A percentile compares a stretch with the other conserved stretches of the same genome.
These are phyloP conservation scores for Addax nasomaculatus DNA, from an alignment of 2,113 vertebrate species.

Conservation along the genomic window DNA sequence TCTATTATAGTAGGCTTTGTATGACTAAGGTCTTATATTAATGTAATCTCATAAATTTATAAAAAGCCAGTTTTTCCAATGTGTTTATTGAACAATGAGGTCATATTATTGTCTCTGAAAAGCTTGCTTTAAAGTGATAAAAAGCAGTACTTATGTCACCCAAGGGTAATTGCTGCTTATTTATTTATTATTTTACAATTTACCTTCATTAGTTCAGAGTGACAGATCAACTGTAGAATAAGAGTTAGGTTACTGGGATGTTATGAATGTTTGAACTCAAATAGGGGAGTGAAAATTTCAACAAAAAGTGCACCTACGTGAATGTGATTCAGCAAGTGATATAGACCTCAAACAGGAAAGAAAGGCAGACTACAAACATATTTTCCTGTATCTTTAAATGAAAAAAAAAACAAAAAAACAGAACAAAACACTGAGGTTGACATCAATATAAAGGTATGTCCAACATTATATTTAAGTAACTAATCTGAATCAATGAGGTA, in stretches of 20 bases:
- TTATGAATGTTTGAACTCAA: constrained; percentile 33
- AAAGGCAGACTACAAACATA: background rate
- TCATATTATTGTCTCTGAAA: constrained; percentile 18
- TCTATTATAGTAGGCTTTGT: constrained; percentile 22
- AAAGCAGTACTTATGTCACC: background rate
- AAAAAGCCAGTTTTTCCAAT: constrained; percentile 55
- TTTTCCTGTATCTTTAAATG: background rate
- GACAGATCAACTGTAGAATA: background rate
- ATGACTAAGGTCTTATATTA: constrained; percentile 26
- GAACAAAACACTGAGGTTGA: background rate
- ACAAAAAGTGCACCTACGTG: background rate
- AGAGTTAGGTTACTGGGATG: background rate
- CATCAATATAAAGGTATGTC: background rate
- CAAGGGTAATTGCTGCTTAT: constrained; percentile 10
- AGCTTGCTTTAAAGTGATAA: constrained; percentile 46
- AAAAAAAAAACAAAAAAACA: background rate
- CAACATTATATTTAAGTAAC: background rate
- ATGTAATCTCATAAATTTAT: constrained; percentile 45
- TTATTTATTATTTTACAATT: constrained; percentile 55
- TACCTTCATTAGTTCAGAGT: constrained; percentile 36
- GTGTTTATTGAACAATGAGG: constrained; percentile 33
- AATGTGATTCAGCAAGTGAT: background rate
- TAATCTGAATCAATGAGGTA: background rate
- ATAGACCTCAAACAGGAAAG: background rate
- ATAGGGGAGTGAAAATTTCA: background rate